Conservation (phyloP, 2,113 vertebrate species). For the Indicator maculatus region DNA sequence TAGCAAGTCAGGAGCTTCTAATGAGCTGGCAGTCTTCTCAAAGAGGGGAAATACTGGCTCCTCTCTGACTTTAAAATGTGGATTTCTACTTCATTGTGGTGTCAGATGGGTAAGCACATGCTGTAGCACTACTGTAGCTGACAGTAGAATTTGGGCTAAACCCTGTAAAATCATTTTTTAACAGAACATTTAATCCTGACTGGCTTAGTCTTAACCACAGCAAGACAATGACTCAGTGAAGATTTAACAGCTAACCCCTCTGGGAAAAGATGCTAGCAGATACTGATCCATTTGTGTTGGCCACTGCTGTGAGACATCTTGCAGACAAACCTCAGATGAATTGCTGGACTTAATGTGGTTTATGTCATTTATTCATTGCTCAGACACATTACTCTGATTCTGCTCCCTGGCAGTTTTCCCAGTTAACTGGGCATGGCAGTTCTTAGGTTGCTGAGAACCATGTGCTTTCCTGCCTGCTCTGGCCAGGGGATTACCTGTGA, state of each 20-base stretch:
- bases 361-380: constrained; percentile 21
- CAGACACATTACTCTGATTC: not conserved
- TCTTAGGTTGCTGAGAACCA: not conserved
- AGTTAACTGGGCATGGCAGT: not conserved
- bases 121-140: not conserved
- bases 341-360: not conserved
- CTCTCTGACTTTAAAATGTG: not conserved
- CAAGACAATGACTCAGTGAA: not conserved
- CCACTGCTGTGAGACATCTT: not conserved
- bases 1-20: not conserved
- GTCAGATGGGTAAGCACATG: not conserved
- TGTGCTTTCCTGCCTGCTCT: not conserved
- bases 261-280: not conserved
- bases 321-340: constrained; percentile 19
- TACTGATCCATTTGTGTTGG: not conserved
- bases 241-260: not conserved
- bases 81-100: not conserved
- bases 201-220: not conserved
- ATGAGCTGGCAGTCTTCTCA: not conserved
- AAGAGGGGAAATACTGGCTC: not conserved
- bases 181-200: not conserved
- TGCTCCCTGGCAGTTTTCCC: constrained; percentile 12
- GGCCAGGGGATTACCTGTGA: not conserved
- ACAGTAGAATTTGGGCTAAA: not conserved
- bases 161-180: not conserved